Evolutionary conservation across 2,888 invertebrate genomes (phyloP).

Genomic region (Trachelus stipa): DNA sequence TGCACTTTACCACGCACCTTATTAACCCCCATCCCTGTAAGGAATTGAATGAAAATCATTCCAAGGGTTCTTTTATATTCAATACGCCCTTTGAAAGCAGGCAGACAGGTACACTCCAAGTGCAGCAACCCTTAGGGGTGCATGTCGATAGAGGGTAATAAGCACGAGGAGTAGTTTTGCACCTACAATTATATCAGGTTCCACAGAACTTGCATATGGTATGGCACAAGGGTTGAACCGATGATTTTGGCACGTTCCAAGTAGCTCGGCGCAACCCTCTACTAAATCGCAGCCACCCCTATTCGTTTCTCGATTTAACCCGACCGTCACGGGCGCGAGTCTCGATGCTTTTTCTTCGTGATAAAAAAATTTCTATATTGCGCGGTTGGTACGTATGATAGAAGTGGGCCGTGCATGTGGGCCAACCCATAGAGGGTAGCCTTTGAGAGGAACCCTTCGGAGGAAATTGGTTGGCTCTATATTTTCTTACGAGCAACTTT

Average conservation of each 20-base stretch:
- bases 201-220: not conserved
- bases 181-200: not conserved
- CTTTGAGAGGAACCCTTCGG: not conserved
- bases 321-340: constrained; percentile 22
- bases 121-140: too few species aligned
- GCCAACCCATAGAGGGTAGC: not conserved
- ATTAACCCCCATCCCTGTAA: not conserved
- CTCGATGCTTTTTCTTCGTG: not conserved
- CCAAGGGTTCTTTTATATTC: too few species aligned
- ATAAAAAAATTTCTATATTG: not conserved
- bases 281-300: constrained; percentile 29
- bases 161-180: too few species aligned
- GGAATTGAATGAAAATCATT: too few species aligned
- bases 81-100: too few species aligned
- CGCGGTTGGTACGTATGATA: not conserved
- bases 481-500: not conserved
- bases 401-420: not conserved
- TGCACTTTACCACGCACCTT: not conserved
- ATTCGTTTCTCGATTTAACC: constrained; percentile 41
- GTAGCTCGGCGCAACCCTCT: constrained; percentile 1
- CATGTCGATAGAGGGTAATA: too few species aligned
- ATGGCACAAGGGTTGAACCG: not conserved
- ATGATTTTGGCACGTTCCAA: not conserved
- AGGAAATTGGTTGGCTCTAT: not conserved
- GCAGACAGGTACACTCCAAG: too few species aligned